Evolutionary conservation across 2,113 vertebrate species (phyloP).

Genomic region (Oncorhynchus nerka): DNA sequence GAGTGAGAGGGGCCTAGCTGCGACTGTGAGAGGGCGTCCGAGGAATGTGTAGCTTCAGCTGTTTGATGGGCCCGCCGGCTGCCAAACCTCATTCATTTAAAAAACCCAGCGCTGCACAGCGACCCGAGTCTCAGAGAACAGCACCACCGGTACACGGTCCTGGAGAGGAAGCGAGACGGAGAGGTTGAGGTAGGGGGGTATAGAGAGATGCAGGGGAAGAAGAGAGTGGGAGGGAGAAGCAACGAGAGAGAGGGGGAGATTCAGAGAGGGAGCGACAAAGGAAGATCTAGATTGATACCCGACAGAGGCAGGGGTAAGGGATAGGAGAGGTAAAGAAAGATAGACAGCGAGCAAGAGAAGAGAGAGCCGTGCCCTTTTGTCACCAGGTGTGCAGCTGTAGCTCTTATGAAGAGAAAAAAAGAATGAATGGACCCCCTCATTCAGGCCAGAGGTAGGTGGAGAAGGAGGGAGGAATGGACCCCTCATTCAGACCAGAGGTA

Average conservation of each 20-base stretch:
- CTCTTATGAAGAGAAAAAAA: background rate
- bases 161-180: background rate
- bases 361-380: background rate
- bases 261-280: background rate
- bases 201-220: background rate
- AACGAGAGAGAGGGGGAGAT: background rate
- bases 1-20: background rate
- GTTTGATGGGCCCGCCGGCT: background rate
- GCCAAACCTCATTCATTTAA: background rate
- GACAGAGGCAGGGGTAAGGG: conserved; percentile 2
- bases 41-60: background rate
- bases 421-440: background rate
- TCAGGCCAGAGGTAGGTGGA: conserved; percentile 1
- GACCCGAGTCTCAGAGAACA: background rate
- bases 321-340: conserved; percentile 9
- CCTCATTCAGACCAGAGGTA: background rate
- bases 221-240: background rate
- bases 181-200: background rate
- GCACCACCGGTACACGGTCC: background rate
- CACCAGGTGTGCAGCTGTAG: background rate
- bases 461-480: background rate
- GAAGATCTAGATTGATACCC: background rate
- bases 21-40: background rate
- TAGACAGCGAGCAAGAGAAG: conserved; percentile 16
- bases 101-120: background rate